Evolutionary conservation across 2,888 invertebrate genomes (phyloP).

Genomic region (Tipula lateralis): DNA sequence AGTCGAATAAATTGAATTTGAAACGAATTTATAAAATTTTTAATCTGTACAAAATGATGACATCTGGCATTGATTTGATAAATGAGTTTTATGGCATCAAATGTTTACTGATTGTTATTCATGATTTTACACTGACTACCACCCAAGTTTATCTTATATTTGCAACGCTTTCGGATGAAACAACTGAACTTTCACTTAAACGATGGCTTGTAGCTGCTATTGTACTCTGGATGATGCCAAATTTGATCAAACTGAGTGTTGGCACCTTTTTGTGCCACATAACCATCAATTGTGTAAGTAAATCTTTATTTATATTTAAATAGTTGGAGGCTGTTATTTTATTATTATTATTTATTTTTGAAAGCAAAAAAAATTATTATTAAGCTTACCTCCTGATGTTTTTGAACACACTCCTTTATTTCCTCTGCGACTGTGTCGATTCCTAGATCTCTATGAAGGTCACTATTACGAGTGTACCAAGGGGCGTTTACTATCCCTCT

Average conservation of each 20-base stretch:
- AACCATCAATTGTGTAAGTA: background rate
- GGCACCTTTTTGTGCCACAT: background rate
- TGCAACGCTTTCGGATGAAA: background rate
- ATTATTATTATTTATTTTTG: too few species aligned
- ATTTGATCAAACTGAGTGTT: background rate
- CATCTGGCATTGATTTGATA: background rate
- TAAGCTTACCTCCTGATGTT: too few species aligned
- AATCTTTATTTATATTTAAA: background rate
- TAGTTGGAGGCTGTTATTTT: too few species aligned
- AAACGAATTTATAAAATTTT: background rate
- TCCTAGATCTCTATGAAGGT: too few species aligned
- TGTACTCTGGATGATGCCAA: background rate
- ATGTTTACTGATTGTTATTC: background rate
- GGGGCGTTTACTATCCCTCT: too few species aligned
- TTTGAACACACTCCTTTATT: too few species aligned
- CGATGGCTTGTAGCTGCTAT: background rate
- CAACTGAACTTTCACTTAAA: background rate
- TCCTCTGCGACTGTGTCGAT: too few species aligned
- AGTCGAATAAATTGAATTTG: background rate
- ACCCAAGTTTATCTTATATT: background rate
- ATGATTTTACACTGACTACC: background rate
- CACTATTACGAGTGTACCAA: too few species aligned
- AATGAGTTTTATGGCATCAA: background rate
- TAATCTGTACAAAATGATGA: background rate
- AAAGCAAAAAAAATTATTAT: too few species aligned